phyloP scores from a whole-genome alignment of 2,888 invertebrate species.

The Stenurella melanura region DNA sequence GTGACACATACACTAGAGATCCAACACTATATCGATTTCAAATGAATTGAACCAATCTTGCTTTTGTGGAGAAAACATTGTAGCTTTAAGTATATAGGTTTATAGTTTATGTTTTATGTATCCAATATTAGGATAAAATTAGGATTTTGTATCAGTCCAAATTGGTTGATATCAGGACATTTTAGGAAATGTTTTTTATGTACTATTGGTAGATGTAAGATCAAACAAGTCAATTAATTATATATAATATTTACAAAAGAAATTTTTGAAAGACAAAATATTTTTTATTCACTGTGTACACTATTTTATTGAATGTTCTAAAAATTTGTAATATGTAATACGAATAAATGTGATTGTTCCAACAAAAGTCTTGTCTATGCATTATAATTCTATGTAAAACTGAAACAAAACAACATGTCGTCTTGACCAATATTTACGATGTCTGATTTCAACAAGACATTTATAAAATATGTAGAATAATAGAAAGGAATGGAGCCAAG shows the following conservation, averaged over 20 bases:
- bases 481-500: no score
- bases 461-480: no score
- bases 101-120: not conserved
- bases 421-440: no score
- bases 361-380: not conserved
- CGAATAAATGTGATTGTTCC: not conserved
- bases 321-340: not conserved
- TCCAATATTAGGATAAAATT: not conserved
- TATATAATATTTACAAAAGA: constrained; percentile 1
- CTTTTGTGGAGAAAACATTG: not conserved
- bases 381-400: not conserved
- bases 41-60: not conserved
- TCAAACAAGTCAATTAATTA: not conserved
- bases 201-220: not conserved
- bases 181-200: not conserved
- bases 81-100: not conserved
- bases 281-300: not conserved
- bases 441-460: no score
- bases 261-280: not conserved
- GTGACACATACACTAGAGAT: not conserved
- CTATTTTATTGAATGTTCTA: not conserved
- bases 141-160: not conserved
- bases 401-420: no score
- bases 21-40: no score
- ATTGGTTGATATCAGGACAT: not conserved